A percentile compares a stretch with the other conserved stretches of the same genome.
phyloP scores from a whole-genome alignment of 2,888 invertebrate genomes.

The Julus scandinavius region DNA sequence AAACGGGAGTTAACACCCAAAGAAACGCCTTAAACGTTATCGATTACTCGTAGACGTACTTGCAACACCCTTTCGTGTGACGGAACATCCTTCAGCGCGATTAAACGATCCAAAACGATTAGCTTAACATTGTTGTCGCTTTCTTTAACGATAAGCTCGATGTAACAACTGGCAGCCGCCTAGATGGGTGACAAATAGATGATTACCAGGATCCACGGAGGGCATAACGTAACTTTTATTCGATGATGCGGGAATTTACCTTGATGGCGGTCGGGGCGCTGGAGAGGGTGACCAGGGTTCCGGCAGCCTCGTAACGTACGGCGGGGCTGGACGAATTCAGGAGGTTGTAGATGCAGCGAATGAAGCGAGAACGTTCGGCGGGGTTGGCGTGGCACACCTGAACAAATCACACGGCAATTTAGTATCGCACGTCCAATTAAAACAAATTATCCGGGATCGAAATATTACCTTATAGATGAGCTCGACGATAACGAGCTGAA shows the following conservation, averaged over 20 bases:
- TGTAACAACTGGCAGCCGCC: slow-evolving; percentile 98
- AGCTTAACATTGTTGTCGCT: slow-evolving; percentile 99
- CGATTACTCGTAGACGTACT: background rate
- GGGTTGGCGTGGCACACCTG: slow-evolving; percentile 97
- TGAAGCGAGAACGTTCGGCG: slow-evolving; percentile 93
- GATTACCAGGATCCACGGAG: too few relatives aligned
- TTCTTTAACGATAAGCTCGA: slow-evolving; percentile 98
- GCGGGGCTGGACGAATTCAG: slow-evolving; percentile 94
- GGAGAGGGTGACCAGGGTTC: slow-evolving; percentile 96
- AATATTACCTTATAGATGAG: slow-evolving; percentile 97
- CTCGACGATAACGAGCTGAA: slow-evolving; percentile 98
- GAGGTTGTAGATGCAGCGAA: slow-evolving; percentile 97
- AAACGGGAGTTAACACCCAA: background rate
- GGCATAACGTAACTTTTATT: too few relatives aligned
- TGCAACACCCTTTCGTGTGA: slow-evolving; percentile 84
- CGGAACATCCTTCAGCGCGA: slow-evolving; percentile 85
- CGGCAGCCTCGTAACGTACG: slow-evolving; percentile 98
- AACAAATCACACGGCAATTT: too few relatives aligned
- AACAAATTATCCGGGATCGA: too few relatives aligned
- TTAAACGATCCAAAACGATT: slow-evolving; percentile 93
- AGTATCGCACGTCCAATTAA: too few relatives aligned
- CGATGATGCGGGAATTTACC: slow-evolving; percentile 69
- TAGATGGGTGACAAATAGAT: slow-evolving; percentile 63
- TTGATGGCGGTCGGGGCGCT: slow-evolving; percentile 97
- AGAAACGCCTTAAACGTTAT: slow-evolving; percentile 43